These are phyloP conservation scores for Corythaeola cristata DNA, from an alignment of 2,113 vertebrate species.

Conservation along the genomic window DNA sequence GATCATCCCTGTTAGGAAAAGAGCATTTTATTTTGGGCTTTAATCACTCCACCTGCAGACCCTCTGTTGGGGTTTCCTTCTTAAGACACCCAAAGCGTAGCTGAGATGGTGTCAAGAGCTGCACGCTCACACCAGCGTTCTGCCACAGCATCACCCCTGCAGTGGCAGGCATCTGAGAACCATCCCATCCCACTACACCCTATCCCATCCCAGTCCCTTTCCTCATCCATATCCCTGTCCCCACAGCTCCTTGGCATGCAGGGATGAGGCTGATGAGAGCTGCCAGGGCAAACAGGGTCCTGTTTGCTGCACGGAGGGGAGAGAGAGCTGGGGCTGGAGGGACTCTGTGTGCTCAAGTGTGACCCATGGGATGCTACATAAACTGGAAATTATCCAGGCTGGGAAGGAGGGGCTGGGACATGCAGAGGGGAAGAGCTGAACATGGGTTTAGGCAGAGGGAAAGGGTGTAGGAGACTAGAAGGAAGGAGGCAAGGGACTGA, in stretches of 20 bases:
- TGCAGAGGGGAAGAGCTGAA: not conserved
- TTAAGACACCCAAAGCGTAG: not conserved
- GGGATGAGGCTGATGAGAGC: not conserved
- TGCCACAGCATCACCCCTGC: not conserved
- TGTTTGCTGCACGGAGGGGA: not conserved
- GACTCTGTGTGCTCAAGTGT: accelerated
- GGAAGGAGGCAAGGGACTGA: not conserved
- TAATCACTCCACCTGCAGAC: not conserved
- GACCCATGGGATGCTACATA: no score
- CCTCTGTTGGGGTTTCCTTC: not conserved
- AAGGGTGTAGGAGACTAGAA: not conserved
- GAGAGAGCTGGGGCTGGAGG: not conserved
- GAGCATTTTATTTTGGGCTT: not conserved
- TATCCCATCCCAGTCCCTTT: not conserved
- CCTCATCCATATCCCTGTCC: no score
- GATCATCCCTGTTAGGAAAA: not conserved
- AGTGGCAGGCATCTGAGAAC: not conserved
- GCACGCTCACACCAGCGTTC: not conserved
- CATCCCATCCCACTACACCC: no score
- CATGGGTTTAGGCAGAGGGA: not conserved
- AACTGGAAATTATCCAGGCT: not conserved
- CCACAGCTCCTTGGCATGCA: accelerated
- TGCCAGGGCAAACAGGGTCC: not conserved
- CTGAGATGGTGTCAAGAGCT: not conserved
- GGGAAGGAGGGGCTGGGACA: not conserved